Conservation (phyloP, 2,888 invertebrate genomes). For the Blastobasis adustella region DNA sequence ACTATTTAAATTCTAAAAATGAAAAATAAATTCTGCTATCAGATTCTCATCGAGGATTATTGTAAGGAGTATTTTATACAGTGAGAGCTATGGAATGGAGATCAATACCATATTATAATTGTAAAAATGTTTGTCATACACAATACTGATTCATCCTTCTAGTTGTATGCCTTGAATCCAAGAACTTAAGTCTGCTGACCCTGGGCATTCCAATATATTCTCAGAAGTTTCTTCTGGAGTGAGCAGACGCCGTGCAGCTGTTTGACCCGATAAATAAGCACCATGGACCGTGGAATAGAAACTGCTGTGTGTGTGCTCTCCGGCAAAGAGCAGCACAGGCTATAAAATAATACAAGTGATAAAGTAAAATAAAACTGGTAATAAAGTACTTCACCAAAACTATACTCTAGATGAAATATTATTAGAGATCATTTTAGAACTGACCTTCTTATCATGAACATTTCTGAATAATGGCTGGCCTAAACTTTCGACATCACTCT, state of each 20-base stretch:
- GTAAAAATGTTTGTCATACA: neutral
- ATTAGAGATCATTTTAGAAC: neutral
- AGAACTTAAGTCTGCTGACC: constrained; percentile 86
- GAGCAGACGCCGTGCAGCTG: constrained; percentile 84
- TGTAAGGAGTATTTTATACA: no score
- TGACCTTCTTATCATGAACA: constrained; percentile 82
- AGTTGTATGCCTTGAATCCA: constrained; percentile 93
- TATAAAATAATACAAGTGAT: constrained; percentile 44
- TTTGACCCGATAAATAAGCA: constrained; percentile 90
- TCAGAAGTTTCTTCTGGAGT: constrained; percentile 77
- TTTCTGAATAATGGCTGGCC: constrained; percentile 87
- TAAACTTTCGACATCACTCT: constrained; percentile 90
- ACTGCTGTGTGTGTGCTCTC: constrained; percentile 95
- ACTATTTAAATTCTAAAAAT: no score
- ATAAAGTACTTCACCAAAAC: neutral
- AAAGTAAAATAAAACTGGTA: neutral
- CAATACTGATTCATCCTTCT: constrained; percentile 54
- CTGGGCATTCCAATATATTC: constrained; percentile 82
- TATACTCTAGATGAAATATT: neutral
- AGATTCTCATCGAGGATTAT: no score
- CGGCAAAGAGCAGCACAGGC: constrained; percentile 92
- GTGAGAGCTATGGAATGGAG: no score
- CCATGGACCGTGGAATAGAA: constrained; percentile 98
- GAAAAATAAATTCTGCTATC: no score
- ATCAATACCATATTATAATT: no score